A percentile compares a stretch with the other conserved stretches of the same genome.
phyloP scores from a whole-genome alignment of 2,888 invertebrate species.

The Aphidoletes aphidimyza region DNA sequence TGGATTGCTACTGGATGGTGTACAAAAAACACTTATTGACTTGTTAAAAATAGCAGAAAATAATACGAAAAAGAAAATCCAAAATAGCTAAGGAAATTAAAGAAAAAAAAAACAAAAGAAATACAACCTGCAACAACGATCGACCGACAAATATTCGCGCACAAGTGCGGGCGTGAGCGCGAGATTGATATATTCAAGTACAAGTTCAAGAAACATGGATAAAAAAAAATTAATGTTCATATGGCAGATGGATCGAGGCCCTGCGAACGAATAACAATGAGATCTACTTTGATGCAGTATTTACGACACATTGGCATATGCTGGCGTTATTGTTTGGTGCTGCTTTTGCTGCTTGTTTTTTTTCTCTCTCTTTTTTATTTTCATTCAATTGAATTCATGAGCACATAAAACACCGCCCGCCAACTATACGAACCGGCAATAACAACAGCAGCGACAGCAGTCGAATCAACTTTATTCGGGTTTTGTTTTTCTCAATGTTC shows the following conservation, averaged over 20 bases:
- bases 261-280: constrained; percentile 21
- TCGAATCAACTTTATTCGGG: too few relatives aligned
- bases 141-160: background rate
- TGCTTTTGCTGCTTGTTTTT: background rate
- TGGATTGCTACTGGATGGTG: background rate
- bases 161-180: background rate
- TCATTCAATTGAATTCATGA: background rate
- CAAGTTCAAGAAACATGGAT: constrained; percentile 47
- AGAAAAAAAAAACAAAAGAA: background rate
- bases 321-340: too few relatives aligned
- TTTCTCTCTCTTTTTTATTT: background rate
- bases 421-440: background rate
- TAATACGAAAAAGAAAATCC: too few relatives aligned
- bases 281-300: constrained; percentile 26
- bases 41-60: too few relatives aligned
- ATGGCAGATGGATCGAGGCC: constrained; percentile 18
- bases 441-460: background rate
- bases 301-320: background rate
- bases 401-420: too few relatives aligned
- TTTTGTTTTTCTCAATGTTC: too few relatives aligned
- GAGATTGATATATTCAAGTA: constrained; percentile 48
- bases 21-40: too few relatives aligned
- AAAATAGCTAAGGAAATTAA: too few relatives aligned
- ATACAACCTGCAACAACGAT: background rate
- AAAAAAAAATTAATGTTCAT: background rate